phyloP scores from a whole-genome alignment of 2,888 invertebrate species.

The Ptychoptera albimana region DNA sequence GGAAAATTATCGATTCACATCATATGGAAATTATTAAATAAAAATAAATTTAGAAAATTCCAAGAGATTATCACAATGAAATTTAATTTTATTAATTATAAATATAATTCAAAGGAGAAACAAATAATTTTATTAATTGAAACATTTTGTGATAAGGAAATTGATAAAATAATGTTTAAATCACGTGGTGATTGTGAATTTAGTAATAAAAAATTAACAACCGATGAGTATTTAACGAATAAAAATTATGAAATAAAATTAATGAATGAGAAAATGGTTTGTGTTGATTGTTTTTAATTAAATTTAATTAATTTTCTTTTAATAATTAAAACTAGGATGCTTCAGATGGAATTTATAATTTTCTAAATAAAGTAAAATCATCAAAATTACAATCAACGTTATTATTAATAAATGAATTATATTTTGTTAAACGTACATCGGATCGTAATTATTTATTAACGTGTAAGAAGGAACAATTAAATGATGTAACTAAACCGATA shows the following conservation, averaged over 20 bases:
- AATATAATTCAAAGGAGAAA: not conserved
- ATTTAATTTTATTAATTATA: not conserved
- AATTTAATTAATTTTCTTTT: too few relatives aligned
- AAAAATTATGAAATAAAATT: not conserved
- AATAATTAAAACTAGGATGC: not conserved
- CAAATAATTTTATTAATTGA: too few relatives aligned
- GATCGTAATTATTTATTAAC: not conserved
- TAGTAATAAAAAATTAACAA: too few relatives aligned
- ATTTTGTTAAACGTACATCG: not conserved
- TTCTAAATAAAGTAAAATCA: not conserved
- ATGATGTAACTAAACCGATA: not conserved
- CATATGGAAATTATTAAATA: not conserved
- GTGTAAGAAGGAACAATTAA: not conserved
- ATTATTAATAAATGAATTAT: not conserved
- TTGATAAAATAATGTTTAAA: too few relatives aligned
- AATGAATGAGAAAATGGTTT: not conserved
- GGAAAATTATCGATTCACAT: not conserved
- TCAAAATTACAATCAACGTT: not conserved
- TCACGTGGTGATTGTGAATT: too few relatives aligned
- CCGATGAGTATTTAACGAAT: too few relatives aligned
- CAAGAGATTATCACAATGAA: not conserved
- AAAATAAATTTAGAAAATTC: not conserved
- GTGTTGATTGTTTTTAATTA: too few relatives aligned
- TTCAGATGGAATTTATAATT: not conserved
- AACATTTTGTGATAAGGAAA: too few relatives aligned